Percentiles rank a stretch among this genome's conserved stretches.
Evolutionary conservation across 2,888 invertebrate genomes (phyloP).

Genomic region (Carterocephalus palaemon): DNA sequence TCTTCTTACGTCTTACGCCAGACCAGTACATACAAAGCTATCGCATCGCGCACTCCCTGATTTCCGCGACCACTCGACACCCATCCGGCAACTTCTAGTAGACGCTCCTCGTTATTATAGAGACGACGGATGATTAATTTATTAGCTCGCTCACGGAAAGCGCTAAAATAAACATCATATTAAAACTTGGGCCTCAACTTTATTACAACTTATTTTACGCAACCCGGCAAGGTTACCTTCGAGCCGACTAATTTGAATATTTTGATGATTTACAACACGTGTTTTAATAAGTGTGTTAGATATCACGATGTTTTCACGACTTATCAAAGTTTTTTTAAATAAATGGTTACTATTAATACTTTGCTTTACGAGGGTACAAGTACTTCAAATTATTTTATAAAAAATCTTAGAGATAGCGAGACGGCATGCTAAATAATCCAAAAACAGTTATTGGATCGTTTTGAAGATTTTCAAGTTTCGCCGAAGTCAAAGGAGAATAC

Average conservation of each 20-base stretch:
- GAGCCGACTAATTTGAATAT: constrained; percentile 14
- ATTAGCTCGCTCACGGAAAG: constrained; percentile 34
- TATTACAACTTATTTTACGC: constrained; percentile 9
- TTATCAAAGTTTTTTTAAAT: neutral
- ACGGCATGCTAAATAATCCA: too few species aligned
- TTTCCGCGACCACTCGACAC: constrained; percentile 66
- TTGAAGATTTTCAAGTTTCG: constrained; percentile 5
- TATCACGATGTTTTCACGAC: constrained; percentile 22
- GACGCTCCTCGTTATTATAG: constrained; percentile 60
- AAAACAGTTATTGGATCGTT: too few species aligned
- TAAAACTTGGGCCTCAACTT: constrained; percentile 14
- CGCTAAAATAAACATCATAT: constrained; percentile 21
- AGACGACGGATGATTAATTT: constrained; percentile 66
- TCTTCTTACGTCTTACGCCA: constrained; percentile 40
- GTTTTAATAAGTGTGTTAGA: constrained; percentile 28
- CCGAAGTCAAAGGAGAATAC: constrained; percentile 12
- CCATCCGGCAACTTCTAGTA: constrained; percentile 61
- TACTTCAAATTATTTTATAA: neutral
- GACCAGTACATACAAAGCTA: constrained; percentile 60
- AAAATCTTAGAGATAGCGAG: neutral
- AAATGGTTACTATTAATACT: constrained; percentile 3
- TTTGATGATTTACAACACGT: constrained; percentile 12
- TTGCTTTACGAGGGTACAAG: neutral
- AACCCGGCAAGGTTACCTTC: constrained; percentile 3
- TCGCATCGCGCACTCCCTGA: constrained; percentile 72